A percentile compares a stretch with the other conserved stretches of the same genome.
These are phyloP conservation scores for Musca domestica DNA, from an alignment of 1,140 invertebrate species.

Conservation along the genomic window DNA sequence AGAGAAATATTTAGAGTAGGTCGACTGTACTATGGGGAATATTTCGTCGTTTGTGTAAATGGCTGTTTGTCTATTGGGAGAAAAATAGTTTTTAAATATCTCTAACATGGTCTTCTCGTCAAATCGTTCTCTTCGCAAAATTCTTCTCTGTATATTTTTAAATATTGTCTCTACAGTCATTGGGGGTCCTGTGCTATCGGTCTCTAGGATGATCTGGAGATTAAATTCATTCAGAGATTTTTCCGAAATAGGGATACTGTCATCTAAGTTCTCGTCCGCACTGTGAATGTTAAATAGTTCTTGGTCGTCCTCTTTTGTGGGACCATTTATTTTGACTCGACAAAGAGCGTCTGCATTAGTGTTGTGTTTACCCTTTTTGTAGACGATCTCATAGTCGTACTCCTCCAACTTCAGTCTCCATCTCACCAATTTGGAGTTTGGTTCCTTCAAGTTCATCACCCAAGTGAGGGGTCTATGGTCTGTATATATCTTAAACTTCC, in stretches of 20 bases:
- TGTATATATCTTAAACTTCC: constrained; percentile 56
- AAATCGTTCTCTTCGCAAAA: constrained; percentile 19
- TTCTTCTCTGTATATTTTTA: constrained; percentile 28
- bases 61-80: constrained; percentile 24
- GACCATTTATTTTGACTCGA: neutral
- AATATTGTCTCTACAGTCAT: constrained; percentile 26
- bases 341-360: constrained; percentile 6
- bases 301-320: no score
- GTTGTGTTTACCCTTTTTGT: constrained; percentile 28
- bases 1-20: constrained; percentile 30
- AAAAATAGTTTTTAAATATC: constrained; percentile 32
- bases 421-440: constrained; percentile 32
- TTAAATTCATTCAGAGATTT: constrained; percentile 13
- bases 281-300: no score
- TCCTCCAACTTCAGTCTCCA: constrained; percentile 32
- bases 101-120: constrained; percentile 24
- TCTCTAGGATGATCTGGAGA: neutral
- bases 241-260: neutral
- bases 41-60: constrained; percentile 30
- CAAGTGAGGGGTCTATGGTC: constrained; percentile 58
- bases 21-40: constrained; percentile 20
- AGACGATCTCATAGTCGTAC: constrained; percentile 44
- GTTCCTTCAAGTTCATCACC: constrained; percentile 56
- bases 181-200: neutral
- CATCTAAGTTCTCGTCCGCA: constrained; percentile 18